Conservation (phyloP, 1,140 invertebrate genomes). For the Hermetia illucens region DNA sequence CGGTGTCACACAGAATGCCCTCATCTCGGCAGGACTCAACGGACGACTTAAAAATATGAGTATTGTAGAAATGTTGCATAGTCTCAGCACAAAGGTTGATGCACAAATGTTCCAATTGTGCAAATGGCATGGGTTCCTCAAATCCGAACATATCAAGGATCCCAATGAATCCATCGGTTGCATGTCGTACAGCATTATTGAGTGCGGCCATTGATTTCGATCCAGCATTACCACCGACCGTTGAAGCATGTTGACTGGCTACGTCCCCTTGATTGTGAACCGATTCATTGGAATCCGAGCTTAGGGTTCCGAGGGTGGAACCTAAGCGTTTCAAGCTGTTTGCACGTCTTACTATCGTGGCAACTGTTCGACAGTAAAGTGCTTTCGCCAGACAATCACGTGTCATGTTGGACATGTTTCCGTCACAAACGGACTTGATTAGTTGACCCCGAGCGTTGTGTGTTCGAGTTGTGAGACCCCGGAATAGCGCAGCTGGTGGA, state of each 20-base stretch:
- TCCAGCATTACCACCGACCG: conserved; percentile 61
- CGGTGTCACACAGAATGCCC: conserved; percentile 78
- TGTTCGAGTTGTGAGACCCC: conserved; percentile 70
- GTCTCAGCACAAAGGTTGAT: conserved; percentile 92
- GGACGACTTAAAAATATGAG: conserved; percentile 88
- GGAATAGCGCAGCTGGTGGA: conserved; percentile 55
- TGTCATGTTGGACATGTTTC: conserved; percentile 71
- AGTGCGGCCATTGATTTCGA: conserved; percentile 83
- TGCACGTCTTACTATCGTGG: conserved; percentile 80
- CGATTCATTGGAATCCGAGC: conserved; percentile 81
- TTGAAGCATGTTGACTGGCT: conserved; percentile 75
- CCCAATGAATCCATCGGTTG: conserved; percentile 89
- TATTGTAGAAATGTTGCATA: conserved; percentile 96
- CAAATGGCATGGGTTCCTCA: conserved; percentile 72
- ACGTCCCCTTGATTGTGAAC: conserved; percentile 77
- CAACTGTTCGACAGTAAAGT: conserved; percentile 86
- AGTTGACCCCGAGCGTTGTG: conserved; percentile 72
- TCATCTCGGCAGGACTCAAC: conserved; percentile 89
- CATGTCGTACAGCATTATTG: conserved; percentile 81
- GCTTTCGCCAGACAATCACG: conserved; percentile 84
- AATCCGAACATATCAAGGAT: conserved; percentile 94
- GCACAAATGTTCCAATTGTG: conserved; percentile 83
- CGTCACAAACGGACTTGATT: conserved; percentile 68
- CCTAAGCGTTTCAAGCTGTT: conserved; percentile 82
- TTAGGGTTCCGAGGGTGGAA: conserved; percentile 75